A percentile compares a stretch with the other conserved stretches of the same genome.
phyloP scores from a whole-genome alignment of 2,888 invertebrate species.

The Melolontha melolontha region DNA sequence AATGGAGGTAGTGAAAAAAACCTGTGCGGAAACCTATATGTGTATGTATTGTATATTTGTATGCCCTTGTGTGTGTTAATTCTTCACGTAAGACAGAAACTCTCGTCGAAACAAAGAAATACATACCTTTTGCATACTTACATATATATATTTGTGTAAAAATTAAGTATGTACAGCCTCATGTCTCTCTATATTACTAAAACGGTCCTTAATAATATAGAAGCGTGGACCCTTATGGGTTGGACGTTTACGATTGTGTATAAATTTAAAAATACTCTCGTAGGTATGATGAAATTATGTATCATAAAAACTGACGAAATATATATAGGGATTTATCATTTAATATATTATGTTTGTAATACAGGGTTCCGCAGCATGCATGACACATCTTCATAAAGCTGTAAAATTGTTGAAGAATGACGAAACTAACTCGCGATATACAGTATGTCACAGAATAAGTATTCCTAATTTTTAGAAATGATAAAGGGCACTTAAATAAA shows the following conservation, averaged over 20 bases:
- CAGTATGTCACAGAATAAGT: too few relatives aligned
- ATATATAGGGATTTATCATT: not conserved
- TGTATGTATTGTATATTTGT: too few relatives aligned
- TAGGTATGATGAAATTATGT: conserved; percentile 61
- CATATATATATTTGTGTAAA: conserved; percentile 53
- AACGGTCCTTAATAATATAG: conserved; percentile 58
- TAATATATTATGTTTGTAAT: not conserved
- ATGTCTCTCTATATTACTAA: conserved; percentile 50
- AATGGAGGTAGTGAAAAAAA: conserved; percentile 56
- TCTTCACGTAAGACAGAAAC: too few relatives aligned
- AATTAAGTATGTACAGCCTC: conserved; percentile 51
- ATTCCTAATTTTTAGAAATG: too few relatives aligned
- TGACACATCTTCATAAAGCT: too few relatives aligned
- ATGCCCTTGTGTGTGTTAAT: too few relatives aligned
- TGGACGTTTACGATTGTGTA: conserved; percentile 58
- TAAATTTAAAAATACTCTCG: conserved; percentile 61
- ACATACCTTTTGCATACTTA: conserved; percentile 4
- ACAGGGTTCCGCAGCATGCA: too few relatives aligned
- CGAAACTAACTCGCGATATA: too few relatives aligned
- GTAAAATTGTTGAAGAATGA: too few relatives aligned
- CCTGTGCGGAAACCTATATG: not conserved
- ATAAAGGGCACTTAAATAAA: too few relatives aligned
- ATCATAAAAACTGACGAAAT: conserved; percentile 61
- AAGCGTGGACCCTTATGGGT: conserved; percentile 51
- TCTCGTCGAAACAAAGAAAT: conserved; percentile 43